Conservation (phyloP, 2,888 invertebrate species). For the Pseudanteris insignis region DNA sequence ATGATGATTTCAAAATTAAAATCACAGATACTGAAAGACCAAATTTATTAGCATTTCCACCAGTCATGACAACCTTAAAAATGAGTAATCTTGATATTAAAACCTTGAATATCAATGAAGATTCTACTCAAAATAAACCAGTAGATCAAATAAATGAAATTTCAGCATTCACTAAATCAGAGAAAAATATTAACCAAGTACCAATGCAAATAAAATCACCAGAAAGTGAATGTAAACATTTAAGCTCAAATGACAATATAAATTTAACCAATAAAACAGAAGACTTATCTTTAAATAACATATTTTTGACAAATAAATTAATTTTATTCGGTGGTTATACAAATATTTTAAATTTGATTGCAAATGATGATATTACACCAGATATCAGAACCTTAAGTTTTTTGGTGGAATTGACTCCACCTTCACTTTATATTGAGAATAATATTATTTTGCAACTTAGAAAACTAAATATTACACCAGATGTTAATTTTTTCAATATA, state of each 20-base stretch:
- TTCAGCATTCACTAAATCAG: too few relatives aligned
- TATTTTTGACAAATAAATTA: slow-evolving; percentile 72
- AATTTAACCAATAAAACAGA: background rate
- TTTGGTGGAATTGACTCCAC: slow-evolving; percentile 78
- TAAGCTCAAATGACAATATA: background rate
- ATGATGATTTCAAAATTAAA: background rate
- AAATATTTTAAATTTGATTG: slow-evolving; percentile 82
- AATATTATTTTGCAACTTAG: slow-evolving; percentile 74
- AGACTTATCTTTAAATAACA: slow-evolving; percentile 1
- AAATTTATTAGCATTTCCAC: slow-evolving; percentile 72
- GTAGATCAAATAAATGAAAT: too few relatives aligned
- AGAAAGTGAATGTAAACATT: background rate
- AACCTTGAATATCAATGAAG: background rate
- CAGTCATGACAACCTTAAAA: slow-evolving; percentile 52
- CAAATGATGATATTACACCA: slow-evolving; percentile 73
- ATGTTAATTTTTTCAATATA: slow-evolving; percentile 86
- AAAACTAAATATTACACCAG: slow-evolving; percentile 71
- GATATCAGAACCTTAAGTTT: slow-evolving; percentile 82
- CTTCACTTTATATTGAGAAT: slow-evolving; percentile 74
- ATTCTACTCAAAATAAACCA: slow-evolving; percentile 45
- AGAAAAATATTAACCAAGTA: background rate
- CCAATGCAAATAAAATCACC: too few relatives aligned
- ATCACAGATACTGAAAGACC: slow-evolving; percentile 67
- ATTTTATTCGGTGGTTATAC: slow-evolving; percentile 81
- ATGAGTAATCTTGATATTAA: slow-evolving; percentile 26